phyloP scores from a whole-genome alignment of 2,797 vertebrate genomes.

The Podarcis siculus region DNA sequence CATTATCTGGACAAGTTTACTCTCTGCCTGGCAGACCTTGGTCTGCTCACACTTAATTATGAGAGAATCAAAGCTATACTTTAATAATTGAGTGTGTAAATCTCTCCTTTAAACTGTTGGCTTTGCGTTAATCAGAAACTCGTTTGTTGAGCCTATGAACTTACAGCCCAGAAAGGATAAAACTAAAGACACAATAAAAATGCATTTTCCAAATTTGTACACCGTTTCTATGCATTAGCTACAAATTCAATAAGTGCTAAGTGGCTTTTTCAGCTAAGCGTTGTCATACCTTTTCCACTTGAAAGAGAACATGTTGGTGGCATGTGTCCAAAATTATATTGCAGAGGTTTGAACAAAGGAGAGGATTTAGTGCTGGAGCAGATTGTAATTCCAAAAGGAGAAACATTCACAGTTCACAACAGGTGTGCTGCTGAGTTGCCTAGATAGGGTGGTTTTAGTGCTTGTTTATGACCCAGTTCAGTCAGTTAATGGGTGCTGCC shows the following conservation, averaged over 20 bases:
- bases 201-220: constrained; percentile 47
- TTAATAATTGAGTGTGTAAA: constrained; percentile 5
- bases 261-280: constrained; percentile 61
- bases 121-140: constrained; percentile 38
- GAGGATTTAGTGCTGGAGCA: constrained; percentile 36
- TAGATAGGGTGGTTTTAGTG: not conserved
- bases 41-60: not conserved
- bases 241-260: constrained; percentile 62
- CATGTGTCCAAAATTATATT: constrained; percentile 58
- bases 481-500: not conserved
- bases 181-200: constrained; percentile 34
- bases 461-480: not conserved
- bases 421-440: not conserved
- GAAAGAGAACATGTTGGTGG: constrained; percentile 53
- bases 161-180: not conserved
- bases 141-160: constrained; percentile 33
- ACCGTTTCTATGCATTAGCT: constrained; percentile 51
- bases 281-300: constrained; percentile 59
- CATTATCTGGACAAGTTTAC: not conserved
- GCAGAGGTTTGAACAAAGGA: constrained; percentile 54
- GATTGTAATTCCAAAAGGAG: constrained; percentile 55
- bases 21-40: not conserved
- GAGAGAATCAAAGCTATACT: constrained; percentile 16
- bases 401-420: not conserved
- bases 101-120: constrained; percentile 33